Conservation (phyloP, 2,888 invertebrate species). For the Xestia c-nigrum region DNA sequence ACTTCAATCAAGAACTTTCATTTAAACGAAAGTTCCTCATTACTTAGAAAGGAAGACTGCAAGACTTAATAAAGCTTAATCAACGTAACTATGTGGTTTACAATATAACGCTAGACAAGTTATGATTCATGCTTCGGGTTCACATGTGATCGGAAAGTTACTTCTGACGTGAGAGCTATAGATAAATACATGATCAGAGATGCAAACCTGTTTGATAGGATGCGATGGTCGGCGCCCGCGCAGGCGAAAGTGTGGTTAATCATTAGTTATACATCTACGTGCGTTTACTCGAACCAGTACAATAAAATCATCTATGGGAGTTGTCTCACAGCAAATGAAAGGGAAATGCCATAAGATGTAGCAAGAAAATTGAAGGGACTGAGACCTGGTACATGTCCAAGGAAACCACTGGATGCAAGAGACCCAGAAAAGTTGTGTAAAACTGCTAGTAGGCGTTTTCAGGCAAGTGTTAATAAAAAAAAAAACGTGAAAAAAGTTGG, state of each 20-base stretch:
- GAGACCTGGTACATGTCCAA: not conserved
- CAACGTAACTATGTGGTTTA: conserved; percentile 10
- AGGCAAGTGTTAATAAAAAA: not conserved
- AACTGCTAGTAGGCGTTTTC: not conserved
- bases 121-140: conserved; percentile 37
- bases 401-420: not conserved
- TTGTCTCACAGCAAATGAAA: not conserved
- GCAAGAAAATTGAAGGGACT: not conserved
- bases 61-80: conserved; percentile 26
- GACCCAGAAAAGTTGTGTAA: not conserved
- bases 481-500: not conserved
- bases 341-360: not conserved
- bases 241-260: conserved; percentile 64
- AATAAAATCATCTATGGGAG: not conserved
- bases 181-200: conserved; percentile 15
- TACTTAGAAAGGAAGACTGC: conserved; percentile 31
- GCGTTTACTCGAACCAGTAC: not conserved
- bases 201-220: conserved; percentile 56
- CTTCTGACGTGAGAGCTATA: conserved; percentile 2
- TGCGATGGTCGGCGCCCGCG: conserved; percentile 35
- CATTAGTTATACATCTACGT: conserved; percentile 32
- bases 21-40: conserved; percentile 43
- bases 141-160: conserved; percentile 41
- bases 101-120: conserved; percentile 18
- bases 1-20: conserved; percentile 31